phyloP scores from a whole-genome alignment of 2,113 vertebrate species.

The Columba livia region DNA sequence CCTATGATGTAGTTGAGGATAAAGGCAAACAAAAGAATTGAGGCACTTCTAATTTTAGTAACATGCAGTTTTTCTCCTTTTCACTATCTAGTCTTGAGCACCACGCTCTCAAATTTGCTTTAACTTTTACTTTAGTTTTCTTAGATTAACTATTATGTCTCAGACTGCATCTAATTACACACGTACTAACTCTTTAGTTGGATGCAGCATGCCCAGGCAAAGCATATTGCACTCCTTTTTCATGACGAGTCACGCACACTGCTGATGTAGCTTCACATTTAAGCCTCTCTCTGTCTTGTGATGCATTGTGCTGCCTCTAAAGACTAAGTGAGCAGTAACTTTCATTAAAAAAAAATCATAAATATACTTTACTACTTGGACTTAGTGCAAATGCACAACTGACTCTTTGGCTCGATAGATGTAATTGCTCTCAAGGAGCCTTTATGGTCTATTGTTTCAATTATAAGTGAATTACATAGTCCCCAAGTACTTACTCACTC shows the following conservation, averaged over 20 bases:
- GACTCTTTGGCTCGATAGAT: constrained; percentile 49
- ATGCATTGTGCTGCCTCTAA: constrained; percentile 33
- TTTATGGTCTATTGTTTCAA: constrained; percentile 69
- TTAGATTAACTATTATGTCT: not conserved
- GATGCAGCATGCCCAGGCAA: not conserved
- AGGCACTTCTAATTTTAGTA: not conserved
- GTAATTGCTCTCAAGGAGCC: constrained; percentile 66
- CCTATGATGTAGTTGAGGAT: not conserved
- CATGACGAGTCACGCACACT: not conserved
- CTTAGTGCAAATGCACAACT: constrained; percentile 52
- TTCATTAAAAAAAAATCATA: constrained; percentile 56
- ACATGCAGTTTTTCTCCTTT: not conserved
- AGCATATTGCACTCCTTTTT: not conserved
- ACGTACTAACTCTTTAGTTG: not conserved
- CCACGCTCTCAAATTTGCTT: not conserved
- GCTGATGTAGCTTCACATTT: constrained; percentile 3
- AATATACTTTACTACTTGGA: constrained; percentile 59
- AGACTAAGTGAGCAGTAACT: constrained; percentile 44
- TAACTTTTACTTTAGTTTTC: not conserved
- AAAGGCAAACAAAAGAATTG: constrained; percentile 17
- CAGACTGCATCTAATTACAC: not conserved
- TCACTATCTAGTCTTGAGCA: not conserved
- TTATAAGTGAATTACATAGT: constrained; percentile 68
- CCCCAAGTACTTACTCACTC: constrained; percentile 56
- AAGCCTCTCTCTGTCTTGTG: not conserved